Base-by-base conservation (phyloP, 2,888 invertebrate species). In the Andricus curvator region DNA sequence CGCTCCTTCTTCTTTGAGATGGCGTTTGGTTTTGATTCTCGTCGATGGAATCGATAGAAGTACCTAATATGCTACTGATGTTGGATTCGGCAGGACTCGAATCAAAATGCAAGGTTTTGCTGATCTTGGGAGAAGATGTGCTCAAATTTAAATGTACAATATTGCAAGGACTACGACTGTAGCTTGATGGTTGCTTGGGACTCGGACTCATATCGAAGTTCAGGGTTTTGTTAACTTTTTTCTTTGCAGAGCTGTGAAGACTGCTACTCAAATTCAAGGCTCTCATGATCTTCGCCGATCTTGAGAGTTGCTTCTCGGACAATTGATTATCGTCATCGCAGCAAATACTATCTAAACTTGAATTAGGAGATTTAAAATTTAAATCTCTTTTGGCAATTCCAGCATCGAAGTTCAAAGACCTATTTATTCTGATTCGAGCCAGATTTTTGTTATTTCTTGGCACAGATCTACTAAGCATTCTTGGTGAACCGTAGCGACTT, bases 11-110 rank as follows among this genome's bases (percentile, higher is more conserved):
- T 70, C 85, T 82, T 56, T 89, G 87, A 1, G 88, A 90, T 0
- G 91, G 91, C 4, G 91, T 91, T 83, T 88, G 87, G 84, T 91
- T 91, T 77, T 91, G 91, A 84, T 91, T 91, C 70, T 91, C 91
- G 48, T 91, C 91, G 0, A 89, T 91, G 0, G 90, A 91, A 66
- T 90, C 90, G 1, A 82, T 78, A 1, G 90, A 89, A 9, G 88
- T 86, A 25, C 88, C 83, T 15, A 86, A 80, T 13, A 82, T 77
- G 77, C 85, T 87, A 66, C 83, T 86, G 8, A 87, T 84, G 29
- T 74, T 74, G 13, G 74, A 74, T 33, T 74, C 74, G 4, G 74
- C 51, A 6, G 74, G 74, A 29, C 79, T 81, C 13, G 90, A 89
- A n/a, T 88, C 87, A 22, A 86, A 86, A 48, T 87, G 86, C 5